Base-by-base conservation (phyloP, 2,888 invertebrate genomes). In the Cerastoderma edule region DNA sequence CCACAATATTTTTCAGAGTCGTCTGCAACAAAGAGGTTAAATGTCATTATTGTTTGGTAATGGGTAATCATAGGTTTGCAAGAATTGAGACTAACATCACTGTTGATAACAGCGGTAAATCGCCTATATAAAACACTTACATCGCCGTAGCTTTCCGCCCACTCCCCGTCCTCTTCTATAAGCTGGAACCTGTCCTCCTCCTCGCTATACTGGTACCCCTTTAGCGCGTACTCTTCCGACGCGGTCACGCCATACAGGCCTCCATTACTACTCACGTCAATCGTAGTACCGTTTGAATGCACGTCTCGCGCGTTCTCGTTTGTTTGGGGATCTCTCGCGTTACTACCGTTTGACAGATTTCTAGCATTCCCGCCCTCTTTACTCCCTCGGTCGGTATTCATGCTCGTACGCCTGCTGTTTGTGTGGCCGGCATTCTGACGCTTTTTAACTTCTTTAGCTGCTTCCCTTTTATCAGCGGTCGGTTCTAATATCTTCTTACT, bases 91-190 rank as follows among this genome's bases (percentile, higher is more conserved):
- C n/a, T n/a, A n/a, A n/a, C n/a, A n/a, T n/a, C n/a, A n/a, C n/a
- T n/a, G n/a, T n/a, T n/a, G n/a, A n/a, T n/a, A n/a, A n/a, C n/a
- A n/a, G n/a, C n/a, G n/a, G n/a, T n/a, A n/a, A n/a, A n/a, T n/a
- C n/a, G n/a, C n/a, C n/a, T n/a, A 44, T 16, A 50, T 22, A 10
- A 24, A 35, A 24, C 33, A 67, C 78, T 80, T 75, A 75, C 80
- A 19, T 77, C 74, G n/a, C 65, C 72, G 22, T 65, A 57, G 22
- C 60, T 68, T n/a, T 69, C 75, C 3, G 33, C 57, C 73, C 75
- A 75, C 2, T 81, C 75, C 2, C 56, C 73, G 1, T 28, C 19
- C 22, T 69, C 71, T 33, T 75, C 28, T 0, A 74, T 64, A 50
- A 72, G 22, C 27, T 70, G 48, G 54, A 64, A 75, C 48, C 72